Conservation (phyloP, 2,797 vertebrate genomes). For the Sitta carolinensis region DNA sequence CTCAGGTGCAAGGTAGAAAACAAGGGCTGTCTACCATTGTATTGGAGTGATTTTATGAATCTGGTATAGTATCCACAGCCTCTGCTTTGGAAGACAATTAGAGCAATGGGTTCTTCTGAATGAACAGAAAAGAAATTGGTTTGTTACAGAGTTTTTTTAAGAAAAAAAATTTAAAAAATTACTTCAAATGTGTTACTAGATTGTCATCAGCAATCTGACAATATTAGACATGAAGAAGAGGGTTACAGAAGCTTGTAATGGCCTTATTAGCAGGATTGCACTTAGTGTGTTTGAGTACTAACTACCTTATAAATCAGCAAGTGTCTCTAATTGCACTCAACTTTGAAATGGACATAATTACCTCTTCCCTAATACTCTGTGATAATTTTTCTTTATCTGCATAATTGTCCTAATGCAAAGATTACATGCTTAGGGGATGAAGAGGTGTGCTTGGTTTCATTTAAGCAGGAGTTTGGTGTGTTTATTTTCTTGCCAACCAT, state of each 20-base stretch:
- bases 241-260: background rate
- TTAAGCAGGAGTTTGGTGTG: background rate
- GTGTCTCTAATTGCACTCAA: background rate
- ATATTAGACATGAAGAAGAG: background rate
- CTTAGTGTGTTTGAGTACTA: background rate
- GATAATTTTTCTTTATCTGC: background rate
- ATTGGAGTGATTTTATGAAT: background rate
- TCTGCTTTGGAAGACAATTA: background rate
- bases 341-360: background rate
- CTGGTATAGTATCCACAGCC: background rate
- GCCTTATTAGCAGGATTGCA: background rate
- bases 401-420: background rate
- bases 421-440: background rate
- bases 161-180: rapidly evolving
- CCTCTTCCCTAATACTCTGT: background rate
- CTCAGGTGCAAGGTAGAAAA: background rate
- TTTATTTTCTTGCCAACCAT: background rate
- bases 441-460: background rate
- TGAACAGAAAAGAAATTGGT: background rate
- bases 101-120: background rate
- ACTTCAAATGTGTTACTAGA: background rate
- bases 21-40: background rate
- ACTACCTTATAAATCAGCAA: background rate
- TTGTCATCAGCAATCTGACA: background rate
- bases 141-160: background rate